Conservation (phyloP, 2,797 vertebrate genomes). For the Chanos chanos region DNA sequence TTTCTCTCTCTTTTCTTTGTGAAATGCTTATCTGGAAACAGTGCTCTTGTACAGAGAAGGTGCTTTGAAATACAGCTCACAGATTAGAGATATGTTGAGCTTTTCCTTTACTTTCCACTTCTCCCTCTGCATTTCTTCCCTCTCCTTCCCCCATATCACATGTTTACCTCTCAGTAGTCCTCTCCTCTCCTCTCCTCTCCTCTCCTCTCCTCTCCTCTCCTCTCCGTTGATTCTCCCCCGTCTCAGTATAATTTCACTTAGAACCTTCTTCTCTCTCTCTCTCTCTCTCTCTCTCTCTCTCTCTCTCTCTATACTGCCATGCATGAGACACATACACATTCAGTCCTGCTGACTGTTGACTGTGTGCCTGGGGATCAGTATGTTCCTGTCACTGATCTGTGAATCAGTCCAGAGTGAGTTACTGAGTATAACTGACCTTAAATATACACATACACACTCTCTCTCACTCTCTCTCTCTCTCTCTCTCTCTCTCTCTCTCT, state of each 20-base stretch:
- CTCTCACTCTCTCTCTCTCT: neutral
- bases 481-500: slow-evolving; percentile 4
- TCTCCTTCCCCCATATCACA: no score
- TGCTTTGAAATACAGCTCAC: slow-evolving; percentile 37
- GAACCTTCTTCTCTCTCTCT: no score
- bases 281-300: no score
- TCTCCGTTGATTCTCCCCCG: no score
- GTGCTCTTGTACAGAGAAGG: slow-evolving; percentile 27
- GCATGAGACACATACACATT: neutral
- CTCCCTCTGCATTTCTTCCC: neutral
- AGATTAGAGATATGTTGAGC: slow-evolving; percentile 24
- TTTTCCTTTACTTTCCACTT: slow-evolving; percentile 1
- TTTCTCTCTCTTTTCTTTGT: slow-evolving; percentile 4
- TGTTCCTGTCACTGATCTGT: slow-evolving; percentile 25
- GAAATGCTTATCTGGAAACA: slow-evolving; percentile 35
- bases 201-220: neutral
- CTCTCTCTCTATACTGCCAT: neutral
- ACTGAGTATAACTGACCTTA: slow-evolving; percentile 19
- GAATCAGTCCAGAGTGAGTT: slow-evolving; percentile 3
- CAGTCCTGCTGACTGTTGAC: neutral
- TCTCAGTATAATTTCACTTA: no score
- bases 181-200: neutral
- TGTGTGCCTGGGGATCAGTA: slow-evolving; percentile 5
- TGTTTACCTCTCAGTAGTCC: neutral
- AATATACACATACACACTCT: neutral